Conservation (phyloP, 2,888 invertebrate species). For the Zhuqinia jingwanae region DNA sequence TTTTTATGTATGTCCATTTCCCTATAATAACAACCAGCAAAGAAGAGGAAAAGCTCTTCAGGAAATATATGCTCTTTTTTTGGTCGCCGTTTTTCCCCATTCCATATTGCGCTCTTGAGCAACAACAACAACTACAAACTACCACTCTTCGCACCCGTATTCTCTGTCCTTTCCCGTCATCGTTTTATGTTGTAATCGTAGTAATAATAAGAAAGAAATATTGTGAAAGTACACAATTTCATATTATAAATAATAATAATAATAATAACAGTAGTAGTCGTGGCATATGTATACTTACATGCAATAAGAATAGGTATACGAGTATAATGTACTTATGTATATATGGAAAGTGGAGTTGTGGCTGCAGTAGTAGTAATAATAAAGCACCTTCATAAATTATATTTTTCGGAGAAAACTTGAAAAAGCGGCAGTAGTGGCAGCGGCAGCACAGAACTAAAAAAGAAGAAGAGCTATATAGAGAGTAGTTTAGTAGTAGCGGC, state of each 20-base stretch:
- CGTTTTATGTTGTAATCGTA: slow-evolving; percentile 6
- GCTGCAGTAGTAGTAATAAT: slow-evolving; percentile 42
- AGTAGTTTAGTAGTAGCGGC: slow-evolving; percentile 1
- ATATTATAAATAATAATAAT: slow-evolving; percentile 44
- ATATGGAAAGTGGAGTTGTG: slow-evolving; percentile 11
- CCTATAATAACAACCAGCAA: slow-evolving; percentile 21
- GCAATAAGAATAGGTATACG: too few relatives aligned
- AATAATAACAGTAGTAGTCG: neutral
- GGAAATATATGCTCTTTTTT: slow-evolving; percentile 42
- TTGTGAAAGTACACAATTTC: slow-evolving; percentile 53
- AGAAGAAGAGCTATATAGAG: too few relatives aligned
- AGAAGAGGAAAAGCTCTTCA: neutral
- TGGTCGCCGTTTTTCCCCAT: neutral
- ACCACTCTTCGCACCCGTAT: neutral
- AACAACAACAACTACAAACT: neutral
- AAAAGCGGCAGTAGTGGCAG: neutral
- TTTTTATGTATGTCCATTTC: slow-evolving; percentile 35
- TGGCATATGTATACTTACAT: neutral
- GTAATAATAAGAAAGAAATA: slow-evolving; percentile 40
- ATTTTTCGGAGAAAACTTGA: slow-evolving; percentile 14
- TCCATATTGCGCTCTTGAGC: slow-evolving; percentile 5
- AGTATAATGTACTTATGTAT: neutral
- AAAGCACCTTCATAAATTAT: slow-evolving; percentile 68
- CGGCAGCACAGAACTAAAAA: neutral
- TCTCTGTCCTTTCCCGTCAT: slow-evolving; percentile 15